These are phyloP conservation scores for Verasper variegatus DNA, from an alignment of 2,113 vertebrate genomes.

Conservation along the genomic window DNA sequence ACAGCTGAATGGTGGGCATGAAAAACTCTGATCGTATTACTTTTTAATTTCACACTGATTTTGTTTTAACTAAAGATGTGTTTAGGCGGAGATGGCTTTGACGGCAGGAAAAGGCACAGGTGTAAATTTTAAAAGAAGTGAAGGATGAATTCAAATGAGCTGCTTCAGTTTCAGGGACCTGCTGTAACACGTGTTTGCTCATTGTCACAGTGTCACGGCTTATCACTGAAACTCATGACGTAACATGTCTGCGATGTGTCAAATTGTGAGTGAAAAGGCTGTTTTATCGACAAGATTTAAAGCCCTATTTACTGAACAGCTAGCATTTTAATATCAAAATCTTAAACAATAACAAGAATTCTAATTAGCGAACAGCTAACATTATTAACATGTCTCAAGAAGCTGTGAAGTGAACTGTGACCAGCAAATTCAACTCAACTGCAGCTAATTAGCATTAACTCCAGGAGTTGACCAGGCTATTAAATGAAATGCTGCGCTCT, in stretches of 20 bases:
- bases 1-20: not conserved
- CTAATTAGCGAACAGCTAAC: not conserved
- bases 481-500: not conserved
- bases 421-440: conserved; percentile 2
- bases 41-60: not conserved
- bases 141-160: not conserved
- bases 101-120: not conserved
- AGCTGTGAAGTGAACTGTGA: conserved; percentile 19
- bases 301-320: no score
- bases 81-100: no score
- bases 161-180: no score
- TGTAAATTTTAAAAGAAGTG: not conserved
- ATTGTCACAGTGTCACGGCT: not conserved
- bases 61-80: not conserved
- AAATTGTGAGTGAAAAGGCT: not conserved
- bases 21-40: not conserved
- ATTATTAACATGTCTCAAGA: not conserved
- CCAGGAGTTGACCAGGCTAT: conserved; percentile 1
- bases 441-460: conserved; percentile 36
- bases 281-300: not conserved
- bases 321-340: not conserved
- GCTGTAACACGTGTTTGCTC: not conserved
- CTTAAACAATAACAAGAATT: not conserved
- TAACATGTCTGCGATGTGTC: not conserved
- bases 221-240: not conserved